Conservation (phyloP, 1,140 invertebrate species). For the Aphelinus atriplicis region DNA sequence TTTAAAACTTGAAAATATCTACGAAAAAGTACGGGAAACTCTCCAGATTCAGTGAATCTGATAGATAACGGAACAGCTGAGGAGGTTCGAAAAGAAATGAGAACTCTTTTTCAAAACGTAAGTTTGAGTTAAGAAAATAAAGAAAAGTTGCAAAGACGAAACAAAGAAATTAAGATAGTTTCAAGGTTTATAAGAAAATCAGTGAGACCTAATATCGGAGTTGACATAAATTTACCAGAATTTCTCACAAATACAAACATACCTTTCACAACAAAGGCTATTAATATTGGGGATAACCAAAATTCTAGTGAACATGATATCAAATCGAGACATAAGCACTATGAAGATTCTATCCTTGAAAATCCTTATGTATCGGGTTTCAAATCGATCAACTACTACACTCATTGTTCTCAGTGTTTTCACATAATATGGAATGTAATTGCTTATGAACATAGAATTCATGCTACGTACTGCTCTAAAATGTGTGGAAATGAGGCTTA, state of each 20-base stretch:
- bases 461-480: constrained; percentile 76
- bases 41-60: constrained; percentile 6
- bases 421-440: constrained; percentile 68
- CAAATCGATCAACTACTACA: constrained; percentile 67
- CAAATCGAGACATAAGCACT: constrained; percentile 70
- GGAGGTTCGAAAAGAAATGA: constrained; percentile 27
- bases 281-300: constrained; percentile 65
- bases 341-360: constrained; percentile 80
- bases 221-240: constrained; percentile 50
- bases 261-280: constrained; percentile 69
- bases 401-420: constrained; percentile 81
- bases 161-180: neutral
- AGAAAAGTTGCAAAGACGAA: constrained; percentile 20
- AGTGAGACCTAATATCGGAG: neutral
- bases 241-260: neutral
- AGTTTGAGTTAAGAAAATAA: constrained; percentile 10
- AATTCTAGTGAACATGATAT: constrained; percentile 71
- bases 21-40: too few relatives aligned
- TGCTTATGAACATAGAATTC: constrained; percentile 73
- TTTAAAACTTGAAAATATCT: too few relatives aligned
- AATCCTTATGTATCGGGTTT: constrained; percentile 77
- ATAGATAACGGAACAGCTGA: constrained; percentile 30
- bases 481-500: constrained; percentile 73
- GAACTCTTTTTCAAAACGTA: constrained; percentile 10
- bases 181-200: neutral